Conservation (phyloP, 2,888 invertebrate species). For the Amitus sp. region DNA sequence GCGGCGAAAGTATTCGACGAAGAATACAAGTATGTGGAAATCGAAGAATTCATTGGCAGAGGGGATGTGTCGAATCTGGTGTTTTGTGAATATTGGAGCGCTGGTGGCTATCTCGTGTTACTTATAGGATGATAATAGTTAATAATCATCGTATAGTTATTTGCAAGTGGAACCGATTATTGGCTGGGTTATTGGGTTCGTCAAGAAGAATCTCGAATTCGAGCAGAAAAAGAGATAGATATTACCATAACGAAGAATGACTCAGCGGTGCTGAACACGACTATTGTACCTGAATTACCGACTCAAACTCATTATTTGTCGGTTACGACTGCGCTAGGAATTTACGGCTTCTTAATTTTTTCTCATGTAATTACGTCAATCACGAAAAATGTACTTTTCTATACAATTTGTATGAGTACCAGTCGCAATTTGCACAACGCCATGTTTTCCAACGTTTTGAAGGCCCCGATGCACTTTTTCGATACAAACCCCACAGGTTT, state of each 20-base stretch:
- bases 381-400: constrained; percentile 76
- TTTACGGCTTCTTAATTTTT: constrained; percentile 72
- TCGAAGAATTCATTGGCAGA: constrained; percentile 73
- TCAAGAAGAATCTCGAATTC: constrained; percentile 57
- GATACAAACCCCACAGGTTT: constrained; percentile 83
- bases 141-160: constrained; percentile 75
- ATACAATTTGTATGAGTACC: constrained; percentile 71
- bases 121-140: constrained; percentile 51
- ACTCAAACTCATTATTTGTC: not conserved
- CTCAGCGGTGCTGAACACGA: not conserved
- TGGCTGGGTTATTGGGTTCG: constrained; percentile 81
- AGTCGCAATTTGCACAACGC: constrained; percentile 81
- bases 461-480: constrained; percentile 86
- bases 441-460: constrained; percentile 85
- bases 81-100: constrained; percentile 76
- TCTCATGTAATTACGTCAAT: constrained; percentile 73
- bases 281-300: not conserved
- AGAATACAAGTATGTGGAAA: constrained; percentile 72
- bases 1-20: no score
- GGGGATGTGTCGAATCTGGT: constrained; percentile 73
- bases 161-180: constrained; percentile 78
- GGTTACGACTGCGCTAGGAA: constrained; percentile 50
- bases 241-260: not conserved
- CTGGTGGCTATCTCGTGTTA: constrained; percentile 70
- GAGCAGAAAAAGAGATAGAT: no score